Percentiles rank a stretch among this genome's conserved stretches.
These are phyloP conservation scores for Actinia tenebrosa DNA, from an alignment of 64 coral and sea anemone species.

Conservation along the genomic window DNA sequence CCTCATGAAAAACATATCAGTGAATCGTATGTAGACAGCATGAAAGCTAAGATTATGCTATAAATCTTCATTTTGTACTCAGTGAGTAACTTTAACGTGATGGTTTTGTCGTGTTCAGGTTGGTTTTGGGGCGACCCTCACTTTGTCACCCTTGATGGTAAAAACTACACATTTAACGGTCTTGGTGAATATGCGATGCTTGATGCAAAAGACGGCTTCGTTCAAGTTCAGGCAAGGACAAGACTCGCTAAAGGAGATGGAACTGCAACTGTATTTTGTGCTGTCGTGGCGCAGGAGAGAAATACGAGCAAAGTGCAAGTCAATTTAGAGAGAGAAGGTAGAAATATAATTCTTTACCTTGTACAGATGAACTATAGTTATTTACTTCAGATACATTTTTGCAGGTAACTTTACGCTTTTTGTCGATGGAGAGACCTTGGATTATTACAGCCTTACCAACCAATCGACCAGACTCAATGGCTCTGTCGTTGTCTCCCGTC, in stretches of 20 bases:
- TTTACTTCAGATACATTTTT: not conserved
- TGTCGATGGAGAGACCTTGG: constrained; percentile 10
- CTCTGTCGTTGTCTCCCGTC: constrained; percentile 29
- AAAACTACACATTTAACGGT: constrained; percentile 52
- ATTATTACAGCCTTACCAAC: constrained; percentile 20
- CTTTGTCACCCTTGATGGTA: constrained; percentile 43
- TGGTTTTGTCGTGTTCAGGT: not conserved
- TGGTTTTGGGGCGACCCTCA: constrained; percentile 60
- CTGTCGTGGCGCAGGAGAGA: constrained; percentile 32
- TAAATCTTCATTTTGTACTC: no score
- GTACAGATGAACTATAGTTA: no score
- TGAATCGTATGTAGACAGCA: no score
- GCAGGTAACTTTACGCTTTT: constrained; percentile 7
- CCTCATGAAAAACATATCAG: no score
- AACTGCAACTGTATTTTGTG: constrained; percentile 38
- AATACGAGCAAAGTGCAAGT: constrained; percentile 35
- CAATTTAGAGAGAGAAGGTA: constrained; percentile 5
- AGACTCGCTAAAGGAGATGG: constrained; percentile 43
- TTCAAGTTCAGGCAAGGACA: constrained; percentile 41
- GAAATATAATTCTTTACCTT: not conserved
- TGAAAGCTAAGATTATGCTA: no score
- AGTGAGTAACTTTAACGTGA: no score
- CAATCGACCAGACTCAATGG: constrained; percentile 14
- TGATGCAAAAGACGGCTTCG: constrained; percentile 18
- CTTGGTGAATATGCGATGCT: constrained; percentile 44